Evolutionary conservation across 2,797 vertebrate genomes (phyloP), one percentile per base, ranked within the genome.

Genomic region (Phataginus tetradactyla): DNA sequence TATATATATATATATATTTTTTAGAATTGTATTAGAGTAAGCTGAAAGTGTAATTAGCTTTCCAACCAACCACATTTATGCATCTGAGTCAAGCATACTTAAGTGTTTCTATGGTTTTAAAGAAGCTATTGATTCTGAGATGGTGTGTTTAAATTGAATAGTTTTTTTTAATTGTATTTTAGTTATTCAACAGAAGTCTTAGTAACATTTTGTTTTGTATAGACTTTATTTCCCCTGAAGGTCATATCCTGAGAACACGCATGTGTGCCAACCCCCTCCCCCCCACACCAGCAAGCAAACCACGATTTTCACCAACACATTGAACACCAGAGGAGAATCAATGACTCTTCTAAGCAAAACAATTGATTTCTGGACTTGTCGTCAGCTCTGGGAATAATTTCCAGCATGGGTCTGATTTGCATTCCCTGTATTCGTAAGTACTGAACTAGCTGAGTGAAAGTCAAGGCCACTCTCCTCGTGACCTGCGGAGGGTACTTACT

Each of bases 41-140:
- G 15, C 57, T 79, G 25, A 7, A 71, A 68, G 57, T 78, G 3
- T 68, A 69, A 59, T 77, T 85, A 34, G 27, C n/a, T 84, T 91
- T 92, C 25, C 9, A 88, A 61, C 39, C 23, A 45, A 79, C 2
- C 8, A 51, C 11, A 74, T n/a, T 57, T 55, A 25, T 83, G 13
- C 13, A 23, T 92, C 84, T 86, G 53, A 71, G 5, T 61, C 49
- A 93, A 34, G 18, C 32, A 87, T 66, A 59, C 18, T 84, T 72
- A 79, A 55, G 42, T 77, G 37, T 68, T 25, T 59, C 25, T 14
- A 14, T 85, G 45, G 5, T n/a, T 64, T 94, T 20, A 20, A 72
- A 92, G 20, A 85, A 85, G 20, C 39, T 64, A 68, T 45, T 75
- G 80, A 90, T 81, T 92, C 51, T 89, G 25, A 95, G 61, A n/a